phyloP scores from a whole-genome alignment of 2,888 invertebrate genomes.

The Ectemnius continuus region DNA sequence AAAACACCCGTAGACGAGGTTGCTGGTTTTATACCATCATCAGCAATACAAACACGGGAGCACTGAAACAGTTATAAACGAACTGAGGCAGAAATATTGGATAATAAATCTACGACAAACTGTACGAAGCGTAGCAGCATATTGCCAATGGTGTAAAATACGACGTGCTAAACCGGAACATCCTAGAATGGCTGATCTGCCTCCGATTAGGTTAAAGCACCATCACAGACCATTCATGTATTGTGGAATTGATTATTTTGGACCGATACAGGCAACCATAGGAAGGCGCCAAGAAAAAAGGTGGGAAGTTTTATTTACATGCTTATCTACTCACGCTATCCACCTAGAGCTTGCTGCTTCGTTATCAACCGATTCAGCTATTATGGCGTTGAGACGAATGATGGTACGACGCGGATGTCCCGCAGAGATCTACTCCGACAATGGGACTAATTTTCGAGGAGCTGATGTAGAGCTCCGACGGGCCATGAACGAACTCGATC shows the following conservation, averaged over 20 bases:
- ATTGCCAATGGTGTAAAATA: neutral
- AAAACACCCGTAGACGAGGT: no score
- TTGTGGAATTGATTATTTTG: conserved; percentile 1
- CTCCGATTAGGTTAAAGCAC: neutral
- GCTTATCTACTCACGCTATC: neutral
- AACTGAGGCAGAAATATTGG: neutral
- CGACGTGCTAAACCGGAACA: neutral
- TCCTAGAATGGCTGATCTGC: neutral
- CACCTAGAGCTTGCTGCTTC: neutral
- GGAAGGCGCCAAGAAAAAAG: neutral
- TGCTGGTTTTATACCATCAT: neutral
- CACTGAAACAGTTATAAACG: neutral
- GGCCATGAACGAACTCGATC: neutral
- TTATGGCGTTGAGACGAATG: neutral
- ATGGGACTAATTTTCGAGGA: neutral
- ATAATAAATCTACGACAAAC: neutral
- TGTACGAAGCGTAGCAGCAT: neutral
- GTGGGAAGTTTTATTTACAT: neutral
- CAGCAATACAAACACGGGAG: neutral
- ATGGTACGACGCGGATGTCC: neutral
- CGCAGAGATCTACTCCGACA: neutral
- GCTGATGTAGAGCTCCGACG: neutral
- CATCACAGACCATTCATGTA: neutral
- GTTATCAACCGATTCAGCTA: neutral
- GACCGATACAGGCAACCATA: neutral